These are phyloP conservation scores for Nannobrachium achirus DNA, from an alignment of 2,113 vertebrate species.

Conservation along the genomic window DNA sequence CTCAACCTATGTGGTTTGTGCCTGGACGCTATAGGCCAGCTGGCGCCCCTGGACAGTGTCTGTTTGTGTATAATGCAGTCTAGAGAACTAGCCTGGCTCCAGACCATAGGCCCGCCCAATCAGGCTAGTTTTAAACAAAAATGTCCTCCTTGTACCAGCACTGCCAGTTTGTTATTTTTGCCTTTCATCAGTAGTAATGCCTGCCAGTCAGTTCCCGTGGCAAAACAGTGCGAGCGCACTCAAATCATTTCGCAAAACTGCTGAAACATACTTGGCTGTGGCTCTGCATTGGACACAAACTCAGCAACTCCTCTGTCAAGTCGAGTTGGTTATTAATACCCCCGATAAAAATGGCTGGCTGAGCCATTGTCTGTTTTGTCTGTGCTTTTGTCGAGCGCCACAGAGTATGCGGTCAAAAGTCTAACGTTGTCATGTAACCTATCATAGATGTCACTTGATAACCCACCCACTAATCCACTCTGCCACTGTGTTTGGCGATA, in stretches of 20 bases:
- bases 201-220: constrained; percentile 5
- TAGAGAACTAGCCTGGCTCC: constrained; percentile 1
- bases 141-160: constrained; percentile 7
- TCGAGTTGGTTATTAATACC: constrained; percentile 27
- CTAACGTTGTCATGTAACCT: constrained; percentile 9
- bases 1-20: no score
- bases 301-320: constrained; percentile 21
- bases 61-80: constrained; percentile 32
- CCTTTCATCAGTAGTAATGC: constrained; percentile 6
- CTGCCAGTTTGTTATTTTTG: background rate
- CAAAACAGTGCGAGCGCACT: background rate
- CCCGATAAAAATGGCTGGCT: constrained; percentile 23
- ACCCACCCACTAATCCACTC: constrained; percentile 18
- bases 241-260: constrained; percentile 1
- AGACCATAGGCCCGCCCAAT: constrained; percentile 3
- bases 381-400: constrained; percentile 15
- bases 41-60: constrained; percentile 23
- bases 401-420: constrained; percentile 26
- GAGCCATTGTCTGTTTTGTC: constrained; percentile 10
- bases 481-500: constrained; percentile 14
- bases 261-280: constrained; percentile 20
- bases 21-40: no score
- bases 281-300: constrained; percentile 15
- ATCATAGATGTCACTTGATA: constrained; percentile 29
- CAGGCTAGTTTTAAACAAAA: no score